A percentile compares a stretch with the other conserved stretches of the same genome.
These are phyloP conservation scores for Ridgeia piscesae DNA, from an alignment of 1,140 invertebrate genomes.

Conservation along the genomic window DNA sequence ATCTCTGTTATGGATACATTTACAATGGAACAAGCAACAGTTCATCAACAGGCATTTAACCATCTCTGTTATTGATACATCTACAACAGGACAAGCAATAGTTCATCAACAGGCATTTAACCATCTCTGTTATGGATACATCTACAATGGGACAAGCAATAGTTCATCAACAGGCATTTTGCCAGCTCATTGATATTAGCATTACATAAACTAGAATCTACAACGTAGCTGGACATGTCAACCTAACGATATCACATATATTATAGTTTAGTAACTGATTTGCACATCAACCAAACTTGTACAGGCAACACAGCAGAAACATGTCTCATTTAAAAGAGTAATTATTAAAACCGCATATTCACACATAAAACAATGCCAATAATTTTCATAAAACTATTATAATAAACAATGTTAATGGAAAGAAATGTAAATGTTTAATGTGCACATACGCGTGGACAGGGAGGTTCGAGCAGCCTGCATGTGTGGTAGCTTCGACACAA, in stretches of 20 bases:
- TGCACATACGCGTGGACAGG: neutral
- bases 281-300: neutral
- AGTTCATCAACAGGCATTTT: neutral
- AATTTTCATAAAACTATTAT: neutral
- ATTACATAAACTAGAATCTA: neutral
- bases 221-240: neutral
- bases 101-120: too few relatives aligned
- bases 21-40: too few relatives aligned
- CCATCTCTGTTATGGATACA: too few relatives aligned
- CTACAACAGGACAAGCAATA: too few relatives aligned
- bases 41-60: too few relatives aligned
- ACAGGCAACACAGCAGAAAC: neutral
- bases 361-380: neutral
- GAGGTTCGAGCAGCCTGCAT: constrained; percentile 81
- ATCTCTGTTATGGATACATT: too few relatives aligned
- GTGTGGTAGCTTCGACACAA: constrained; percentile 85
- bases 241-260: neutral
- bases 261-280: neutral
- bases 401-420: neutral
- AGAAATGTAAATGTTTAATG: too few relatives aligned
- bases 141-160: too few relatives aligned
- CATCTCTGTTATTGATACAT: too few relatives aligned
- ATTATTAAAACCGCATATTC: neutral
- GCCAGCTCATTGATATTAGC: neutral
- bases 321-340: neutral